A percentile compares a stretch with the other conserved stretches of the same genome.
phyloP scores from a whole-genome alignment of 2,888 invertebrate species.

The Thysanoteuthis rhombus region DNA sequence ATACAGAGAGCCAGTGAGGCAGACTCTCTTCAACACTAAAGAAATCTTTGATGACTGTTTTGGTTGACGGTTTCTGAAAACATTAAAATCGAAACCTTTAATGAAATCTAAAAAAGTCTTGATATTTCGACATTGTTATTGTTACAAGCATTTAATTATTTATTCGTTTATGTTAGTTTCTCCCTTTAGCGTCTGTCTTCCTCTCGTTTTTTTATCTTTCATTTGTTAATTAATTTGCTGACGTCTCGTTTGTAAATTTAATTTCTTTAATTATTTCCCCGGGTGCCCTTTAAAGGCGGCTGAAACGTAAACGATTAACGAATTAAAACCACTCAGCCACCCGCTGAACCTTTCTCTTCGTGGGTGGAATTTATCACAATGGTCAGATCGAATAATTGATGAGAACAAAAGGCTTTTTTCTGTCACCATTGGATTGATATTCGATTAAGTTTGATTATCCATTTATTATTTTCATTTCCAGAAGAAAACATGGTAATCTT shows the following conservation, averaged over 20 bases:
- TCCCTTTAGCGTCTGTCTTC: neutral
- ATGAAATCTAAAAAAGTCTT: neutral
- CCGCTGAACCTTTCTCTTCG: neutral
- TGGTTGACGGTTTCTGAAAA: too few relatives aligned
- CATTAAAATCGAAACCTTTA: neutral
- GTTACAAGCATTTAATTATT: neutral
- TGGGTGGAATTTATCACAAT: neutral
- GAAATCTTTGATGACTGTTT: too few relatives aligned
- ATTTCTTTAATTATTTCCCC: neutral
- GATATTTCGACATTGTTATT: neutral
- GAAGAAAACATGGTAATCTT: neutral
- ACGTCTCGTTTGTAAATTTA: constrained; percentile 12
- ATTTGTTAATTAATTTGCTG: neutral
- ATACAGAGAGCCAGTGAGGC: too few relatives aligned
- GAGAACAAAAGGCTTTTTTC: neutral
- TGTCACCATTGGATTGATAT: neutral
- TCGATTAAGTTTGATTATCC: neutral
- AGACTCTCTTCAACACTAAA: too few relatives aligned
- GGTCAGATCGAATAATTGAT: constrained; percentile 12
- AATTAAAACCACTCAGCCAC: neutral
- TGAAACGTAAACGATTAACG: neutral
- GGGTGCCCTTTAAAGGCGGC: neutral
- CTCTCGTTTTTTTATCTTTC: neutral
- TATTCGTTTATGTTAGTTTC: neutral
- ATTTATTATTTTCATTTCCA: neutral